Base-by-base conservation (phyloP, 2,113 vertebrate genomes). In the Calyptomena viridis region DNA sequence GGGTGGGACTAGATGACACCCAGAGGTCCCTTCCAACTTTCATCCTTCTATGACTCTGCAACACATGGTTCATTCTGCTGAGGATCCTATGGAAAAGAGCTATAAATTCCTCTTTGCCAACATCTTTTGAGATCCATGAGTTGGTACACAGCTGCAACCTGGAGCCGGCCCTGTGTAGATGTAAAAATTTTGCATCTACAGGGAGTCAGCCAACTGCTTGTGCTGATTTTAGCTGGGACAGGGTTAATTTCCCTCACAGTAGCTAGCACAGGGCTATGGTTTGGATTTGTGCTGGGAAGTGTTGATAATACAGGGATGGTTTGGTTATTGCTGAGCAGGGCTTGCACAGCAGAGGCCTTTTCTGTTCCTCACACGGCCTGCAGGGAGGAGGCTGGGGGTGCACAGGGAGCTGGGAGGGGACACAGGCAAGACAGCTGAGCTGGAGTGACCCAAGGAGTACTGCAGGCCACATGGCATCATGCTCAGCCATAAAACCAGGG, bases 321-420 rank as follows among this genome's bases (percentile, higher is more conserved):
- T 24, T 25, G 9, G 20, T 4, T 14, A 24, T 1, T 4, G 35
- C 28, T 17, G 35, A 44, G 60, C 46, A 21, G 27, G 4, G 22
- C 46, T 49, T 9, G 58, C 16, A 16, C 27, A n/a, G 63, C 66
- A 31, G 9, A 66, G 50, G 16, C 23, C 28, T 66, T 42, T 59
- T 18, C 68, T 55, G 46, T 35, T 30, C 23, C 20, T 60, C 50
- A 1, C 1, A 3, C 0, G 3, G 22, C 12, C 31, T 11, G 15
- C 9, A 71, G 15, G 0, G 1, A 37, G 19, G 2, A 39, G 23
- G 39, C 22, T 16, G 33, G 24, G 40, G 8, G 2, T 28, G 24
- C 46, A 53, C 20, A 25, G 44, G 16, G 55, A 19, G 23, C 2
- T 68, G 42, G 7, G 33, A 68, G 35, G 31, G 14, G 52, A 49